Evolutionary conservation across 2,113 vertebrate genomes (phyloP), one percentile per base, ranked within the genome.

Genomic region (Datnioides undecimradiatus): DNA sequence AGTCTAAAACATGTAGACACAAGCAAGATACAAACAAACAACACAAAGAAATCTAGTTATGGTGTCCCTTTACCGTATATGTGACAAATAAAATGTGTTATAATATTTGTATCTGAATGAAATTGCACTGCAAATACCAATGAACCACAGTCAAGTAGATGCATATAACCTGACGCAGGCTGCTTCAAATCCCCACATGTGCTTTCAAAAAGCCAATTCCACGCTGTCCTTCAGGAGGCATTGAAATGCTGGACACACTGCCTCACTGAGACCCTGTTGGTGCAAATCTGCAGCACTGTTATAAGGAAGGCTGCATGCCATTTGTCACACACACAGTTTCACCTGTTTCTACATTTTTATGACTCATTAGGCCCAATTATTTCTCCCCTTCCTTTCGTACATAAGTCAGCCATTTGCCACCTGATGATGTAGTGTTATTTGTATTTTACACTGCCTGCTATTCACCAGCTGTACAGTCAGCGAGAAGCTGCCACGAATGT

Each of bases 171-270:
- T 55, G 55, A 62, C 49, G 21, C 25, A 29, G 80, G 43, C 29
- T 36, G 23, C 16, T 60, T 33, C 25, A 49, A 75, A 82, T 77
- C 25, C 46, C 76, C 70, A 76, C 48, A 29, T 79, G 60, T 76
- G 62, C 25, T 66, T 84, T 81, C 60, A 79, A 62, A 81, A 73
- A 80, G 40, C 52, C 73, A 72, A 62, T 73, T 86, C 48, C 57
- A 45, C 68, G 19, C 34, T 68, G 73, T 83, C 84, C 82, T 87
- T 83, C 73, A 75, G 52, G 23, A 45, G 64, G 0, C 55, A 78
- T 88, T 82, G 67, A 82, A 78, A 77, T 78, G 68, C 82, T 63
- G 64, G 49, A 70, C 52, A 71, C 68, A 33, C 27, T 9, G 34
- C 67, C 52, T 33, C 33, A n/a, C n/a, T 0, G 33, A 69, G 41